A percentile compares a stretch with the other conserved stretches of the same genome.
These are phyloP conservation scores for Sminthurinus signatus DNA, from an alignment of 1,140 invertebrate genomes.

Conservation along the genomic window DNA sequence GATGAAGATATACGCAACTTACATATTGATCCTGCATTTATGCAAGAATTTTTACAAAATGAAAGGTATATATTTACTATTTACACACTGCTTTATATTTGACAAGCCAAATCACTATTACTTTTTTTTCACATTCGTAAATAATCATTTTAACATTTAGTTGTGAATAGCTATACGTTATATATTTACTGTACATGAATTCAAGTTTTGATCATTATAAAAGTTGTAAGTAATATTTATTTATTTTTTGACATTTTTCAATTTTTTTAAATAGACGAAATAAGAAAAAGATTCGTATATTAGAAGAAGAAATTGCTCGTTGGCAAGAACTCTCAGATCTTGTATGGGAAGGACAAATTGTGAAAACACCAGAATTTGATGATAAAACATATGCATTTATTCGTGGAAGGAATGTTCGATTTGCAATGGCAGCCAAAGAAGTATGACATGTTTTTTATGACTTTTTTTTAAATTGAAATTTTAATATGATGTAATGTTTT, in stretches of 20 bases:
- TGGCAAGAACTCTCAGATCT: slow-evolving; percentile 93
- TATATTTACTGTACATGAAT: background rate
- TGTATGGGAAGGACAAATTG: slow-evolving; percentile 58
- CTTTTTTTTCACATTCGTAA: too few relatives aligned
- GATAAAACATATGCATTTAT: slow-evolving; percentile 88
- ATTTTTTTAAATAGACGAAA: too few relatives aligned
- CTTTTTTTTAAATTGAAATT: too few relatives aligned
- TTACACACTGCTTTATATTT: too few relatives aligned
- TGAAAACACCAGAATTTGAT: slow-evolving; percentile 55
- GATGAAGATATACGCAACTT: slow-evolving; percentile 61
- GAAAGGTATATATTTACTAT: slow-evolving; percentile 3
- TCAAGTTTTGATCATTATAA: background rate
- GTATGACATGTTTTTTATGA: too few relatives aligned
- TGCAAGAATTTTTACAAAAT: slow-evolving; percentile 3
- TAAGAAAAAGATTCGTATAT: slow-evolving; percentile 43
- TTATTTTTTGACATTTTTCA: slow-evolving; percentile 24
- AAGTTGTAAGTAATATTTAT: slow-evolving; percentile 43
- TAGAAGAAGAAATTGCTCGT: slow-evolving; percentile 81
- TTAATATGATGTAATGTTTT: slow-evolving; percentile 8
- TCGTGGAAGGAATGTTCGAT: slow-evolving; percentile 83
- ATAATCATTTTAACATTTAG: too few relatives aligned
- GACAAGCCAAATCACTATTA: too few relatives aligned
- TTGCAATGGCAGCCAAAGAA: slow-evolving; percentile 91
- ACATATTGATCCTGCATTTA: background rate
- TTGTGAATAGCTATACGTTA: too few relatives aligned